Conservation (phyloP, 2,888 invertebrate genomes). For the Dryomyza anilis region DNA sequence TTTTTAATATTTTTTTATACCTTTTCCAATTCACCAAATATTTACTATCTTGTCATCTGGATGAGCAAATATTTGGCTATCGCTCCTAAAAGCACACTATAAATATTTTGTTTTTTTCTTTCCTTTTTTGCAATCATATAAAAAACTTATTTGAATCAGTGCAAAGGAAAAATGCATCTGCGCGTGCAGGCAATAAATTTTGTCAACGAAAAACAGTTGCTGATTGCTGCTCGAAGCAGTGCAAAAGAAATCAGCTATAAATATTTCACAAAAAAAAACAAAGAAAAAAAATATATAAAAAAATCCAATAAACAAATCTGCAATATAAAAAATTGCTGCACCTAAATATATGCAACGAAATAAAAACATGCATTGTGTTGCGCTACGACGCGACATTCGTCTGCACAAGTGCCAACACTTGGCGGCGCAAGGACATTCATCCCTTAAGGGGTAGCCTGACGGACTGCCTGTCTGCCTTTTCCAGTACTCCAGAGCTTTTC, state of each 20-base stretch:
- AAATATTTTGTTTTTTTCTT: too few species aligned
- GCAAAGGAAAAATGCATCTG: background rate
- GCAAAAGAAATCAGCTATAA: too few species aligned
- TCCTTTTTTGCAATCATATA: too few species aligned
- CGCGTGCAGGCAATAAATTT: background rate
- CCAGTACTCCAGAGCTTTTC: too few species aligned
- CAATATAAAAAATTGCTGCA: slow-evolving; percentile 6
- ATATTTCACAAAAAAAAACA: background rate
- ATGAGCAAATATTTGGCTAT: background rate
- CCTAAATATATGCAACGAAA: slow-evolving; percentile 15
- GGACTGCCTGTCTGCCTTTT: background rate
- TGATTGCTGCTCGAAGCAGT: too few species aligned
- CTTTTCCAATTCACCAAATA: too few species aligned
- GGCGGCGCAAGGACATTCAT: slow-evolving; percentile 16
- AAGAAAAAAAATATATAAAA: background rate
- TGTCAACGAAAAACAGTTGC: too few species aligned
- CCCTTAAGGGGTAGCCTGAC: too few species aligned
- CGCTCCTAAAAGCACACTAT: background rate
- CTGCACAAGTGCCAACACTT: background rate
- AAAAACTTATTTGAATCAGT: too few species aligned
- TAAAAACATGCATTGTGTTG: background rate
- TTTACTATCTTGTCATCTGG: too few species aligned
- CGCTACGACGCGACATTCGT: background rate
- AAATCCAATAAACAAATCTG: slow-evolving; percentile 1
- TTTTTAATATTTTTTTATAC: too few species aligned